Conservation (phyloP, 1,140 invertebrate genomes). For the Forficula auricularia region DNA sequence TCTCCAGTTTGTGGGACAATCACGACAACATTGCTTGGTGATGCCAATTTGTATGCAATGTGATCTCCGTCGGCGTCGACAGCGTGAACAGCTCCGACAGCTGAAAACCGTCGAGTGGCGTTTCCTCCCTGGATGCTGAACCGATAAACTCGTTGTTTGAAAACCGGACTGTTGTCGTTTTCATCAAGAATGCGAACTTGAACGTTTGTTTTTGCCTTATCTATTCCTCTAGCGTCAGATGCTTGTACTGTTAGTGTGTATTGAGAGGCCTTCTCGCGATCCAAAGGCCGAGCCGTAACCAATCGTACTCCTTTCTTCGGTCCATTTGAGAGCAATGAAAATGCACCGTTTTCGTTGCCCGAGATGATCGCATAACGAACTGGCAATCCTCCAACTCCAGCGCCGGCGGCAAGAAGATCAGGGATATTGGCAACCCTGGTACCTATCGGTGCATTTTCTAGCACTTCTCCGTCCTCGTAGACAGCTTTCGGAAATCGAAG, state of each 20-base stretch:
- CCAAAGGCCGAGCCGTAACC: slow-evolving; percentile 49
- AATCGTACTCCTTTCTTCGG: slow-evolving; percentile 41
- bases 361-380: slow-evolving; percentile 60
- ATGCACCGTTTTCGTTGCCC: slow-evolving; percentile 48
- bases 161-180: slow-evolving; percentile 79
- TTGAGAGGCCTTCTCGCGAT: slow-evolving; percentile 45
- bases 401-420: slow-evolving; percentile 35
- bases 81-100: slow-evolving; percentile 62
- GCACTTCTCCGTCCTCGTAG: slow-evolving; percentile 41
- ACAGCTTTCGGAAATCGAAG: slow-evolving; percentile 50
- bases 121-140: slow-evolving; percentile 37
- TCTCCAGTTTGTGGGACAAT: slow-evolving; percentile 84
- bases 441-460: slow-evolving; percentile 53
- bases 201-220: slow-evolving; percentile 52
- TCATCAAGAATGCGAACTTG: slow-evolving; percentile 58
- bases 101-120: slow-evolving; percentile 46
- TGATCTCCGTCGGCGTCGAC: slow-evolving; percentile 73
- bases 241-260: slow-evolving; percentile 60
- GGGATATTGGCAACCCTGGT: slow-evolving; percentile 49
- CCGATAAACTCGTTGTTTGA: slow-evolving; percentile 55
- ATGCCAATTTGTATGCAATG: slow-evolving; percentile 62
- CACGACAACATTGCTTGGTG: slow-evolving; percentile 58
- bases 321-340: slow-evolving; percentile 42
- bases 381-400: slow-evolving; percentile 28
- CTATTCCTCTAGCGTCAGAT: slow-evolving; percentile 49